Evolutionary conservation across 2,888 invertebrate genomes (phyloP).

Genomic region (Chloroclystis v-ata): DNA sequence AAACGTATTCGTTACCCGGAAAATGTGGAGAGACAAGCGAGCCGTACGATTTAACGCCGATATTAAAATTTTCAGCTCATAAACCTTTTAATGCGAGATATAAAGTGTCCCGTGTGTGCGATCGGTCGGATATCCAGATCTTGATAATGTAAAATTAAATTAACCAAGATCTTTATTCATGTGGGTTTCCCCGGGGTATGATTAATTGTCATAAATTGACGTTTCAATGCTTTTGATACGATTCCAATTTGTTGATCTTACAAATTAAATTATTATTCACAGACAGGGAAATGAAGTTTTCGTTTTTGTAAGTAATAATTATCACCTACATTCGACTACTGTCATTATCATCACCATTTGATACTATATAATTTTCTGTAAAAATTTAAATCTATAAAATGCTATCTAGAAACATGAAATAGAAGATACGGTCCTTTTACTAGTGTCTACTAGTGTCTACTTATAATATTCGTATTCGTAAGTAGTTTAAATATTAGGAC

Average conservation of each 20-base stretch:
- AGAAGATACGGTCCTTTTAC: too few relatives aligned
- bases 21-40: not conserved
- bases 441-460: too few relatives aligned
- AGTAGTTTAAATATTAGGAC: too few relatives aligned
- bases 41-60: slow-evolving; percentile 4
- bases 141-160: slow-evolving; percentile 20
- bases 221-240: slow-evolving; percentile 3
- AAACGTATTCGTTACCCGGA: not conserved
- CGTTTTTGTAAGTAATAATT: too few relatives aligned
- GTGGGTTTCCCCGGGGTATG: slow-evolving; percentile 7
- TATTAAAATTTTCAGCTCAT: slow-evolving; percentile 17
- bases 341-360: too few relatives aligned
- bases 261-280: too few relatives aligned
- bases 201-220: slow-evolving; percentile 5
- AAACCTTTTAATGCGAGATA: slow-evolving; percentile 21
- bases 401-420: too few relatives aligned
- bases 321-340: too few relatives aligned
- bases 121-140: slow-evolving; percentile 13
- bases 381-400: too few relatives aligned
- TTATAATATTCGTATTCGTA: too few relatives aligned
- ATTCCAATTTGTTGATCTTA: not conserved
- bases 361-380: too few relatives aligned
- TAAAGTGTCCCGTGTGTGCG: slow-evolving; percentile 14
- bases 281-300: too few relatives aligned
- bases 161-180: slow-evolving; percentile 12